Evolutionary conservation across 2,797 vertebrate species (phyloP).

Genomic region (Poecilia wingei): DNA sequence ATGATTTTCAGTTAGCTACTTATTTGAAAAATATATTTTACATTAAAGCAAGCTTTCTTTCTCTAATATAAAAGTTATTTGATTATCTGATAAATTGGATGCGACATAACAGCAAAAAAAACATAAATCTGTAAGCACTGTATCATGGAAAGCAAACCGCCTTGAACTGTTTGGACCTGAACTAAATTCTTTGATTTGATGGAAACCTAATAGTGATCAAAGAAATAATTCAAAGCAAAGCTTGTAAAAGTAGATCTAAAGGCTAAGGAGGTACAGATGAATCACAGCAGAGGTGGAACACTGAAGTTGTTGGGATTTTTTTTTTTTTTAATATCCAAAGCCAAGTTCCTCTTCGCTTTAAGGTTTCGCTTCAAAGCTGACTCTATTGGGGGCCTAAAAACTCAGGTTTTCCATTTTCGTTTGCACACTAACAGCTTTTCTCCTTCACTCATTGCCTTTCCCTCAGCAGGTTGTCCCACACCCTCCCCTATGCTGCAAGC

Average conservation of each 20-base stretch:
- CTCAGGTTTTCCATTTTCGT: conserved; percentile 25
- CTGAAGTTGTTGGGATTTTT: not conserved
- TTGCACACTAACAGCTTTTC: conserved; percentile 61
- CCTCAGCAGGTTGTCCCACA: conserved; percentile 55
- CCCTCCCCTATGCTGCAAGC: conserved; percentile 13
- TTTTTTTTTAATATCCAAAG: not conserved
- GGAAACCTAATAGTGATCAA: not conserved
- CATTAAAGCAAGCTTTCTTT: not conserved
- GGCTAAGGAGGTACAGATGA: not conserved
- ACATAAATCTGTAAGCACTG: not conserved
- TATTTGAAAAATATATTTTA: not conserved
- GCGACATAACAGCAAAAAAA: not conserved
- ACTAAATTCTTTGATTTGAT: not conserved
- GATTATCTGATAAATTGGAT: not conserved
- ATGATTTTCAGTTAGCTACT: not conserved
- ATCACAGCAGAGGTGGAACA: conserved; percentile 5
- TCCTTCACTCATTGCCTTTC: conserved; percentile 32
- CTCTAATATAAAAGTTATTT: not conserved
- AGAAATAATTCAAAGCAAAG: not conserved
- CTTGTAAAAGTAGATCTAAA: not conserved
- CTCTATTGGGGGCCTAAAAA: conserved; percentile 13
- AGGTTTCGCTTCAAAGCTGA: conserved; percentile 5
- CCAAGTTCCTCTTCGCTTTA: not conserved
- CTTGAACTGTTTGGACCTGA: not conserved
- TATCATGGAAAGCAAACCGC: not conserved